Evolutionary conservation across 2,113 vertebrate species (phyloP), one percentile per base, ranked within the genome.

Genomic region (Labeo rohita): DNA sequence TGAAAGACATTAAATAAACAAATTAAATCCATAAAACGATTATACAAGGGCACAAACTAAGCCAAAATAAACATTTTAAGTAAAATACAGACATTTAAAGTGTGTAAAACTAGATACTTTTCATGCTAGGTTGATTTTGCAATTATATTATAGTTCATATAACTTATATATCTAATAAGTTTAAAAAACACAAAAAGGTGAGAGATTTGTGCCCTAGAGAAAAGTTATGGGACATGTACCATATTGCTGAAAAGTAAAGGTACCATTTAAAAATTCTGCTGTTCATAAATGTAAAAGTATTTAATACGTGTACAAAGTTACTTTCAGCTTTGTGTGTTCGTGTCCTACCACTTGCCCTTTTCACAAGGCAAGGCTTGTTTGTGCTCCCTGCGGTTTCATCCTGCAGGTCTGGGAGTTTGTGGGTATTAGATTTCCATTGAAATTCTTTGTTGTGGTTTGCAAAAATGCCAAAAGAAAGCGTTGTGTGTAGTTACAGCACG

Each of bases 381-480:
- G 82, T 34, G 36, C 49, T 70, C 49, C 10, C 34, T 72, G 82
- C n/a, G 50, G 63, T 84, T 59, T 83, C 68, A 73, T 70, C 65
- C 49, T 23, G 66, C 66, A 73, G 34, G 36, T 54, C 23, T 36
- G 47, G 15, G 15, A 82, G 34, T 72, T 56, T 83, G 49, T 23
- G 34, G 66, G 81, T 73, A 74, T 84, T 84, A 45, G 6, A 84
- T 84, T 84, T 84, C 68, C 8, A 56, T 12, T 45, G 49, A 6
- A 47, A 59, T 72, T 73, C 49, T 84, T 45, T 84, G 68, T 84
- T 73, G 68, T 73, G 68, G 47, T 82, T 82, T 70, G 9, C 63
- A 54, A 50, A 66, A 28, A 68, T 49, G 28, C 23, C 36, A 56
- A 56, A 80, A n/a, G n/a, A 65, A 70, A 49, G 63, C 3, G 6